Base-by-base conservation (phyloP, 2,113 vertebrate species). In the Edolisoma coerulescens region DNA sequence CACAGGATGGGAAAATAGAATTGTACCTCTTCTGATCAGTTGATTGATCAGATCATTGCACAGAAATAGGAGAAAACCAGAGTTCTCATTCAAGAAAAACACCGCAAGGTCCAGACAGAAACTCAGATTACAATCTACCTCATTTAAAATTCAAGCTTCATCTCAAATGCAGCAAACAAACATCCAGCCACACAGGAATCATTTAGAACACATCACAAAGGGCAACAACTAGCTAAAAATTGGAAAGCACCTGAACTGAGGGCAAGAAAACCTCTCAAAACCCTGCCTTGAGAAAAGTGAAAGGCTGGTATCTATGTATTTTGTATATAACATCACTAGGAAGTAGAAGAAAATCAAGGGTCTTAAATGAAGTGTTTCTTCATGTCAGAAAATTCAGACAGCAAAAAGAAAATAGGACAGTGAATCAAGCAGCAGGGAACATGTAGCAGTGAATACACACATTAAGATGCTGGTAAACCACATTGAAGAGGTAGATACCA, bases 131-230 rank as follows among this genome's bases (percentile, higher is more conserved):
- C 90, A 56, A 79, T 91, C 81, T 82, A 67, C 37, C 77, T 91
- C 2, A 2, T 82, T 93, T 94, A 91, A 87, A 95, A 94, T 91
- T 79, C 81, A 87, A 84, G 41, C 50, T 82, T 94, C 74, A 88
- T 93, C 73, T 92, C 60, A 81, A 90, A 89, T 74, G 81, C 80
- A 84, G 52, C 74, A 93, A 93, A 78, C 47, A 86, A 95, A 84
- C 61, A 91, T 52, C 35, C 74, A 92, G 59, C 47, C 80, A 81
- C 44, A 22, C 33, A 88, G 74, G 60, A 91, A 84, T 82, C 21
- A 47, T 37, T 86, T 13, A 56, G 69, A 86, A 84, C 77, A 69
- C 17, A 65, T 17, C 70, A 65, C 54, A 80, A 44, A 77, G 78
- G 59, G 30, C 6, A 19, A 78, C 52, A 76, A 39, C 41, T 50